A percentile compares a stretch with the other conserved stretches of the same genome.
phyloP scores from a whole-genome alignment of 1,140 invertebrate species.

The Akabosia matsudoensis region DNA sequence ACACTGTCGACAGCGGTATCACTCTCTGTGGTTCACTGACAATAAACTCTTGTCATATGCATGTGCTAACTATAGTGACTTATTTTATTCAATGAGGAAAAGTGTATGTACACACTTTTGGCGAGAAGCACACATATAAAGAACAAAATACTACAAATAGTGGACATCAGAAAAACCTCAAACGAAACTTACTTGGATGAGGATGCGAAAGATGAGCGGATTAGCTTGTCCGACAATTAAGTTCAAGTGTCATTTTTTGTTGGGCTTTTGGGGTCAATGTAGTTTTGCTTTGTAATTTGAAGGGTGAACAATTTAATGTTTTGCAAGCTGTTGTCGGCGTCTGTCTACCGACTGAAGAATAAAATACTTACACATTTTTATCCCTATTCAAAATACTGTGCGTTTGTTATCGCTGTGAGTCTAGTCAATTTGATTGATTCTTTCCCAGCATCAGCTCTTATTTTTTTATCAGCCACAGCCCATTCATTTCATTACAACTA shows the following conservation, averaged over 20 bases:
- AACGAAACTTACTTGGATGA: no score
- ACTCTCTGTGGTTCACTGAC: not conserved
- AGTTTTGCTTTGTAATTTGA: not conserved
- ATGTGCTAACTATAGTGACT: not conserved
- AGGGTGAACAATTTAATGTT: no score
- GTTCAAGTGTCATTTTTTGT: conserved; percentile 1
- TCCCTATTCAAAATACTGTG: not conserved
- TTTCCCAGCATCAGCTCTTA: no score
- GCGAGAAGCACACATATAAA: no score
- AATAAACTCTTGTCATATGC: no score
- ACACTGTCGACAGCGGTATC: not conserved
- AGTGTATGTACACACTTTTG: no score
- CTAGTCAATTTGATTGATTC: not conserved
- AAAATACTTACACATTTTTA: not conserved
- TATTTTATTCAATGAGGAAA: not conserved
- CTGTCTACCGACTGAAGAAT: not conserved
- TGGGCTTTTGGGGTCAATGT: not conserved
- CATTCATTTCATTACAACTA: no score
- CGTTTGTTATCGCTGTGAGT: no score
- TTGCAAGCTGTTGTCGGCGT: no score
- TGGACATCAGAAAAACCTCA: not conserved
- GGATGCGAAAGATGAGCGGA: not conserved
- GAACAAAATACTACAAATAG: not conserved
- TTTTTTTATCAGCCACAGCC: not conserved
- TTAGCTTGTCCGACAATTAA: not conserved